Evolutionary conservation across 2,113 vertebrate species (phyloP).

Genomic region (Archilochus colubris): DNA sequence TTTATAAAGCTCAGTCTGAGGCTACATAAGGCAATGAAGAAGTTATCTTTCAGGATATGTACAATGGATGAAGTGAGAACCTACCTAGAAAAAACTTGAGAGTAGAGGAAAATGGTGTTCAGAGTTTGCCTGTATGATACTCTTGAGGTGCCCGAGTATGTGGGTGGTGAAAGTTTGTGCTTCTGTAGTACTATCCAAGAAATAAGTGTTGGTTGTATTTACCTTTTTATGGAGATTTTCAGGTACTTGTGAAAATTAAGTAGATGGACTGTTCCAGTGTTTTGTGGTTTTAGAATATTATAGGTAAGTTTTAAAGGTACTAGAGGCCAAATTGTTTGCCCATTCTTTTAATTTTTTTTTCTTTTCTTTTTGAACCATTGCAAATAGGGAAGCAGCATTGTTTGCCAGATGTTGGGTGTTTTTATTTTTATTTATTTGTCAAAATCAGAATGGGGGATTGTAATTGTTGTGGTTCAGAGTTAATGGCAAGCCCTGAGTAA

Average conservation of each 20-base stretch:
- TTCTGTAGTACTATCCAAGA: not conserved
- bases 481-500: not conserved
- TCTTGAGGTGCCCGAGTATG: fast-evolving
- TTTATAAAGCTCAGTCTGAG: not conserved
- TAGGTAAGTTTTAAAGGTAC: not conserved
- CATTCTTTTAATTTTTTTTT: not conserved
- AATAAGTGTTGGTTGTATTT: not conserved
- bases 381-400: not conserved
- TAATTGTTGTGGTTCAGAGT: not conserved
- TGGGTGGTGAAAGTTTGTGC: not conserved
- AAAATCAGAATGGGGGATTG: fast-evolving
- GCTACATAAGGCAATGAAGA: not conserved
- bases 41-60: not conserved
- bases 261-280: not conserved
- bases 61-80: not conserved
- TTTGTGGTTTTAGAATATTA: not conserved
- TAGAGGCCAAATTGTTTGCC: not conserved
- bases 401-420: not conserved
- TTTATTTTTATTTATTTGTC: not conserved
- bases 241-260: not conserved
- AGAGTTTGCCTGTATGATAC: not conserved
- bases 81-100: not conserved
- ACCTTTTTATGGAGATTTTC: not conserved
- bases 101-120: not conserved
- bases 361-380: not conserved